These are phyloP conservation scores for Contarinia nasturtii DNA, from an alignment of 1,140 invertebrate species.

Conservation along the genomic window DNA sequence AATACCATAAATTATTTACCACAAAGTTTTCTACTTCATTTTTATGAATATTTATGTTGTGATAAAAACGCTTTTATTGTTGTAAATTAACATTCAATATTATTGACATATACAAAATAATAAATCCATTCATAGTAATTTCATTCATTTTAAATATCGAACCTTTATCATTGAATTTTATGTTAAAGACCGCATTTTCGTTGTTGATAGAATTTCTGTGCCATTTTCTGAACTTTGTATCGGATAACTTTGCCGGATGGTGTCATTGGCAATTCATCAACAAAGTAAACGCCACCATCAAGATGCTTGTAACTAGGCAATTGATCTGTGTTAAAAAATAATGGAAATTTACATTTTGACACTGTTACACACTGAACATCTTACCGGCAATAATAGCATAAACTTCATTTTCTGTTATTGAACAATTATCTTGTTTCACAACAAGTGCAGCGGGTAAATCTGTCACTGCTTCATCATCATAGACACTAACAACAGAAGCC, in stretches of 20 bases:
- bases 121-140: too few relatives aligned
- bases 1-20: too few relatives aligned
- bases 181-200: slow-evolving; percentile 24
- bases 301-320: slow-evolving; percentile 27
- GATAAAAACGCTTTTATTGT: too few relatives aligned
- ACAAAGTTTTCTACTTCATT: too few relatives aligned
- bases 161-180: too few relatives aligned
- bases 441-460: slow-evolving; percentile 30
- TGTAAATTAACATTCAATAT: too few relatives aligned
- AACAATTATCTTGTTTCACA: not conserved
- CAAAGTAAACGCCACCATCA: slow-evolving; percentile 33
- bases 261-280: slow-evolving; percentile 37
- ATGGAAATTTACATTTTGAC: not conserved
- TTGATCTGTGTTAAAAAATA: slow-evolving; percentile 4
- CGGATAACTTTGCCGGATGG: slow-evolving; percentile 41
- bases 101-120: too few relatives aligned
- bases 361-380: too few relatives aligned
- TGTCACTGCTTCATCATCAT: slow-evolving; percentile 34
- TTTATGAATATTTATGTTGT: too few relatives aligned
- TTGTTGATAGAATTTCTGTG: not conserved
- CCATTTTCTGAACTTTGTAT: slow-evolving; percentile 26
- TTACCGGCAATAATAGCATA: not conserved
- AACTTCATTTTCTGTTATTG: not conserved
- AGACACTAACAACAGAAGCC: slow-evolving; percentile 42
- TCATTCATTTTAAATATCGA: too few relatives aligned